phyloP scores from a whole-genome alignment of 1,140 invertebrate species.

The Aradophagus sp. region DNA sequence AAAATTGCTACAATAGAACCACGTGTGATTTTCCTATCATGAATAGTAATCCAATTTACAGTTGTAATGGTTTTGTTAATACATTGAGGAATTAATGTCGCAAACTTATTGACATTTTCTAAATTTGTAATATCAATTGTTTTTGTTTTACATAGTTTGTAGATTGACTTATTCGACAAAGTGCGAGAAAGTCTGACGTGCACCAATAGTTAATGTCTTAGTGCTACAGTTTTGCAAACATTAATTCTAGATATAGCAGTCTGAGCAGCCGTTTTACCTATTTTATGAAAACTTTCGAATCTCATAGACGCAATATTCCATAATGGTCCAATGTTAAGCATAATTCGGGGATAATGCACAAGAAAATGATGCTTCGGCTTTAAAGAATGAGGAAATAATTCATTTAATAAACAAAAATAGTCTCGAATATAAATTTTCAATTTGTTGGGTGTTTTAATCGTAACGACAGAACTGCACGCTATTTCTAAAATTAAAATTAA shows the following conservation, averaged over 20 bases:
- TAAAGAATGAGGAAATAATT: conserved; percentile 4
- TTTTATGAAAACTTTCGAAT: conserved; percentile 14
- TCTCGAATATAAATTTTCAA: conserved; percentile 9
- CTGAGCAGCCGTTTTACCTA: conserved; percentile 8
- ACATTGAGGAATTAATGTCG: neutral
- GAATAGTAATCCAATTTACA: neutral
- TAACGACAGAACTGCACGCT: conserved; percentile 5
- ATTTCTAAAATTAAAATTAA: conserved; percentile 12
- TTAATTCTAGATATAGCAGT: conserved; percentile 9
- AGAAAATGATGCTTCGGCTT: conserved; percentile 24
- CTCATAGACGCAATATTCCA: conserved; percentile 22
- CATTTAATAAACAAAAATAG: conserved; percentile 11
- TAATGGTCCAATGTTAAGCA: conserved; percentile 14
- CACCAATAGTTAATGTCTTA: conserved; percentile 9
- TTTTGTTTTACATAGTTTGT: conserved; percentile 1
- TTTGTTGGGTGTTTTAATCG: conserved; percentile 5
- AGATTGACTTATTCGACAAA: too few species aligned
- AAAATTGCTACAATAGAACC: conserved; percentile 12
- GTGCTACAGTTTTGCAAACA: conserved; percentile 13
- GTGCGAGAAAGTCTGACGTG: too few species aligned
- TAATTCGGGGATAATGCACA: conserved; percentile 7
- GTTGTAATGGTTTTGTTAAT: neutral
- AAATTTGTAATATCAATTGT: neutral
- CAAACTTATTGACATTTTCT: conserved; percentile 4
- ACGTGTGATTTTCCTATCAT: conserved; percentile 3